Percentiles rank a stretch among this genome's conserved stretches.
These are phyloP conservation scores for Semnornis frantzii DNA, from an alignment of 2,113 vertebrate genomes.

Conservation along the genomic window DNA sequence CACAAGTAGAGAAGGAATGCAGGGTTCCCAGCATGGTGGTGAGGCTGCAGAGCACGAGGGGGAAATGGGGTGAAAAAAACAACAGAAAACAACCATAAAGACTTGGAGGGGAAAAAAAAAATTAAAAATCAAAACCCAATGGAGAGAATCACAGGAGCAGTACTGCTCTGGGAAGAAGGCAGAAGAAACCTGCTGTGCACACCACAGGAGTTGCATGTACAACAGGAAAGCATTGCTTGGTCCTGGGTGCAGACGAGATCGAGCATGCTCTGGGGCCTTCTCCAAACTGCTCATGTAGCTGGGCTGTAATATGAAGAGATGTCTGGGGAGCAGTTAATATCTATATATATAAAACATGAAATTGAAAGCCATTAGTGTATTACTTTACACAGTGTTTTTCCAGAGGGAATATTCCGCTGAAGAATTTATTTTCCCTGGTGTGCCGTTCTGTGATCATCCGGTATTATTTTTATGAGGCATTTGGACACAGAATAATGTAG, in stretches of 20 bases:
- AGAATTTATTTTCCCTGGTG: constrained; percentile 68
- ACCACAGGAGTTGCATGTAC: neutral
- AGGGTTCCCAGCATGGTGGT: neutral
- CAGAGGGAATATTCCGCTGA: constrained; percentile 67
- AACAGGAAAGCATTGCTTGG: neutral
- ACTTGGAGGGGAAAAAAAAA: neutral
- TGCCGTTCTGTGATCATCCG: constrained; percentile 65
- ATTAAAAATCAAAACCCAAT: neutral
- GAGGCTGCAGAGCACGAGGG: neutral
- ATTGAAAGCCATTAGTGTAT: constrained; percentile 75
- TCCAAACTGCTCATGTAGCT: constrained; percentile 48
- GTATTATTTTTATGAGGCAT: constrained; percentile 77
- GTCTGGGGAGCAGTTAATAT: constrained; percentile 75
- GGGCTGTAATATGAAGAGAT: constrained; percentile 64
- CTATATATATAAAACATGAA: constrained; percentile 71
- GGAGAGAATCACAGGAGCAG: neutral
- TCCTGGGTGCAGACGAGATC: neutral
- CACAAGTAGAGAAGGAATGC: neutral
- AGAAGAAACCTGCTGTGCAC: neutral
- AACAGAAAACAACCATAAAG: neutral
- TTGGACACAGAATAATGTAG: constrained; percentile 75
- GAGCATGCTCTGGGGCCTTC: constrained; percentile 1
- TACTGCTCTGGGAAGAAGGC: neutral
- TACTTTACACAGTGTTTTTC: constrained; percentile 76
- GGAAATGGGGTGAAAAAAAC: neutral